These are phyloP conservation scores for Chironomus striatipennis DNA, from an alignment of 1,140 invertebrate species.

Conservation along the genomic window DNA sequence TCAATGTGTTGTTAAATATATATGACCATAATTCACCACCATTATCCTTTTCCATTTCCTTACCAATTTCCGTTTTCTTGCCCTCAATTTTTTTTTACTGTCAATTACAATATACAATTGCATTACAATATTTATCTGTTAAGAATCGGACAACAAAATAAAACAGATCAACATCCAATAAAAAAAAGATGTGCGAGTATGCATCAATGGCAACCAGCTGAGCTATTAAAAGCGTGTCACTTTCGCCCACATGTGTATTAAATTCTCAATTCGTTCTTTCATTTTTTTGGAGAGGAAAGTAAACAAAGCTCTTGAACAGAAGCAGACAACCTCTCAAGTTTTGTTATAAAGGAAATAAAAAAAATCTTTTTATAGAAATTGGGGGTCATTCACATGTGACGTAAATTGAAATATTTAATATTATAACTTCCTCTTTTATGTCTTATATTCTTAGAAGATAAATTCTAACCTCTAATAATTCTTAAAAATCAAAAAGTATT, in stretches of 20 bases:
- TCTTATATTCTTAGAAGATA: too few species aligned
- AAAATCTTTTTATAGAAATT: too few species aligned
- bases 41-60: too few species aligned
- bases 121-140: too few species aligned
- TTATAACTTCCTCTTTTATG: too few species aligned
- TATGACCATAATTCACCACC: background rate
- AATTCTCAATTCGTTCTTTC: background rate
- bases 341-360: background rate
- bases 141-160: too few species aligned
- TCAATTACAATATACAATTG: too few species aligned
- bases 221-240: background rate
- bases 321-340: background rate
- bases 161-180: background rate
- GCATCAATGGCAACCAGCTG: background rate
- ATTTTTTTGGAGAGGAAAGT: constrained; percentile 10
- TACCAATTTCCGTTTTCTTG: background rate
- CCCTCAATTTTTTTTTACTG: background rate
- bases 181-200: background rate
- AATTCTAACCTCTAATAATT: too few species aligned
- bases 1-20: background rate
- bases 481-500: too few species aligned
- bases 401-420: too few species aligned
- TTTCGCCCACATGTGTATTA: background rate
- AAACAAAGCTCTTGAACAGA: constrained; percentile 22
- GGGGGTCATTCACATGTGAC: too few species aligned